Evolutionary conservation across 2,888 invertebrate species (phyloP).

Genomic region (Periphyllus acericola): DNA sequence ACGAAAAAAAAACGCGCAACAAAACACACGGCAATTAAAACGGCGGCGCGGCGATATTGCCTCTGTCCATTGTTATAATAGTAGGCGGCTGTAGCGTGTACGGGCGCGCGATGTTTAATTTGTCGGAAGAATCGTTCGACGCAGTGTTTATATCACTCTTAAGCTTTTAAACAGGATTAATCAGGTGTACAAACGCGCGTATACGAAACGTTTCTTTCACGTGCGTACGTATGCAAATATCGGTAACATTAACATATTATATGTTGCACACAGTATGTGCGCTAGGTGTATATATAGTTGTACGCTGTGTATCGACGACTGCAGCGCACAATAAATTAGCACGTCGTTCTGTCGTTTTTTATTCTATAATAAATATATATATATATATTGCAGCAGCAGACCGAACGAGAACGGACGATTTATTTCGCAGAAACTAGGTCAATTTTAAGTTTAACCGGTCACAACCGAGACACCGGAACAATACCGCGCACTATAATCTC

Average conservation of each 20-base stretch:
- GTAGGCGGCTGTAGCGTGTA: neutral
- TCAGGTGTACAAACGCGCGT: constrained; percentile 6
- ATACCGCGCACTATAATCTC: neutral
- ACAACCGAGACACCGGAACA: neutral
- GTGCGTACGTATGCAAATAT: neutral
- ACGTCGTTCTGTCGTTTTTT: neutral
- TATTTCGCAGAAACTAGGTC: neutral
- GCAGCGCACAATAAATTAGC: neutral
- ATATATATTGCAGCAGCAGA: too few relatives aligned
- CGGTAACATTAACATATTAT: constrained; percentile 1
- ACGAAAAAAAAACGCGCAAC: too few relatives aligned
- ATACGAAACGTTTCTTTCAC: constrained; percentile 8
- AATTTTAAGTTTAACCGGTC: too few relatives aligned
- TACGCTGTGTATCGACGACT: neutral
- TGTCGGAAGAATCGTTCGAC: constrained; percentile 34
- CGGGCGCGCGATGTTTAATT: constrained; percentile 18
- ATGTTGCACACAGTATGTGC: neutral
- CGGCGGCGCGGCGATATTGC: neutral
- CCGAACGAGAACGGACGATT: neutral
- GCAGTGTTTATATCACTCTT: constrained; percentile 33
- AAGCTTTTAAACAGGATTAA: constrained; percentile 44
- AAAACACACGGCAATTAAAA: neutral
- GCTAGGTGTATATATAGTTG: neutral
- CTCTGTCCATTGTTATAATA: neutral
- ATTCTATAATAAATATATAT: too few relatives aligned